Conservation (phyloP, 2,888 invertebrate genomes). For the Morinoia aosen region DNA sequence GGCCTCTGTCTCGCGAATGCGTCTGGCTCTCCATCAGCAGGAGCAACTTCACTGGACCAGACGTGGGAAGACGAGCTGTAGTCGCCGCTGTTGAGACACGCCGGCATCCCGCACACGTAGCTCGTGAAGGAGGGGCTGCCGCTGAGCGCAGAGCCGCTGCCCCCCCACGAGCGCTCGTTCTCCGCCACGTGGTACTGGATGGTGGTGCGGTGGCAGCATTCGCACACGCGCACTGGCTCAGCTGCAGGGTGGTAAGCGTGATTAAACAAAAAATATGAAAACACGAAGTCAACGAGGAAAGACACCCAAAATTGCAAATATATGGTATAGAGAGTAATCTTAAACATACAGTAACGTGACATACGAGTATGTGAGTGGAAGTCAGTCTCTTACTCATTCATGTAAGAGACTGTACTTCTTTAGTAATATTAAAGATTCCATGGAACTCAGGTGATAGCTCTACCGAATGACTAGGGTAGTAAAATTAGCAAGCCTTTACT, state of each 20-base stretch:
- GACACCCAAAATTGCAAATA: too few relatives aligned
- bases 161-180: background rate
- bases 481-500: too few relatives aligned
- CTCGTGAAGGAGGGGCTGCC: constrained; percentile 18
- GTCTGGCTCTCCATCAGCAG: background rate
- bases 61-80: background rate
- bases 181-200: background rate
- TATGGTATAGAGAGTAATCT: too few relatives aligned
- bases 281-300: too few relatives aligned
- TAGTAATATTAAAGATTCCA: too few relatives aligned
- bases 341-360: too few relatives aligned
- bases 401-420: too few relatives aligned
- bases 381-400: too few relatives aligned
- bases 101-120: background rate
- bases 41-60: background rate
- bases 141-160: background rate
- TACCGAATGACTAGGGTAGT: too few relatives aligned
- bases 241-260: background rate
- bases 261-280: background rate
- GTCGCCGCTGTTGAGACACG: background rate
- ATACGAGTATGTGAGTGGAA: too few relatives aligned
- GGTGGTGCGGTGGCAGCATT: constrained; percentile 49
- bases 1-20: background rate
- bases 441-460: too few relatives aligned
- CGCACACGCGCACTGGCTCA: constrained; percentile 31